Evolutionary conservation across 2,797 vertebrate genomes (phyloP).

Genomic region (Acanthurus leucopareius): DNA sequence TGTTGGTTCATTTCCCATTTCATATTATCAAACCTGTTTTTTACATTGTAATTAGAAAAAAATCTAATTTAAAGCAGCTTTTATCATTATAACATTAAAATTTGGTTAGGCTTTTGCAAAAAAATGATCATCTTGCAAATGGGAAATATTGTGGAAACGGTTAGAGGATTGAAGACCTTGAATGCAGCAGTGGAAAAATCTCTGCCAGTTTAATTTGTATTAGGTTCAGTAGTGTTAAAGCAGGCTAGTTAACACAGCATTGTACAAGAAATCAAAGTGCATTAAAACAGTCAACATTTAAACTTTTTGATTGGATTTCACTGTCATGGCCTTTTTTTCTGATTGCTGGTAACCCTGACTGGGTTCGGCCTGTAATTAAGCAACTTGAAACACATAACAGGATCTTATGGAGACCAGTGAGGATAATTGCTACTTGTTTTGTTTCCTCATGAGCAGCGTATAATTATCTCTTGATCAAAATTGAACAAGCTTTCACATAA

Average conservation of each 20-base stretch:
- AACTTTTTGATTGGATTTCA: neutral
- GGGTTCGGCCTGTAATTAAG: conserved; percentile 25
- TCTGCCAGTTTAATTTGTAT: neutral
- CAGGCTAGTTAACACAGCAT: no score
- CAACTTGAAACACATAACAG: conserved; percentile 22
- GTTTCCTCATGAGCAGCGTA: conserved; percentile 19
- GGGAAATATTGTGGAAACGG: no score
- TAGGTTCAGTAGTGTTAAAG: neutral
- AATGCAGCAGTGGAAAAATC: neutral
- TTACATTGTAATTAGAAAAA: no score
- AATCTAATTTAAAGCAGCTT: no score
- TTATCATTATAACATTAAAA: no score
- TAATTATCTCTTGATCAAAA: conserved; percentile 41
- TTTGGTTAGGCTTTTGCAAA: no score
- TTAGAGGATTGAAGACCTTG: neutral
- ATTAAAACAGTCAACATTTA: neutral
- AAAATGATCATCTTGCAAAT: no score
- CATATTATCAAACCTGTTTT: no score
- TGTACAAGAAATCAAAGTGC: neutral
- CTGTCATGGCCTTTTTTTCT: neutral
- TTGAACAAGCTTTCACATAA: conserved; percentile 14
- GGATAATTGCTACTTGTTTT: conserved; percentile 41
- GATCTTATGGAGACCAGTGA: conserved; percentile 26
- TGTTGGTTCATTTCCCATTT: no score
- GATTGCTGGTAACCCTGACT: neutral